phyloP scores from a whole-genome alignment of 2,888 invertebrate genomes.

The Papilio elwesi region DNA sequence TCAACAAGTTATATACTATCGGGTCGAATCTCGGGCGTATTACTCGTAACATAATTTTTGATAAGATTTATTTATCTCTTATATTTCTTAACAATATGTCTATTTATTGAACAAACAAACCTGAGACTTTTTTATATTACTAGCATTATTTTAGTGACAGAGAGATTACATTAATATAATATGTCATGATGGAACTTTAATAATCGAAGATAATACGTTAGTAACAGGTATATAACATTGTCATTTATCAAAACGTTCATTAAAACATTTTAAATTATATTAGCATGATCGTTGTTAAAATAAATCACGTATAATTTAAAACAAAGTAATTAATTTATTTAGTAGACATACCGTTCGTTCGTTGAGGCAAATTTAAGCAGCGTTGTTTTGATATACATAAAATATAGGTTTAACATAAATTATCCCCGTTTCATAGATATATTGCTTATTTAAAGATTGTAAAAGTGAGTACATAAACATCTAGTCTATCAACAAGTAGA shows the following conservation, averaged over 20 bases:
- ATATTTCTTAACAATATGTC: constrained; percentile 16
- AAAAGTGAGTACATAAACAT: background rate
- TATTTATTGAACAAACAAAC: no score
- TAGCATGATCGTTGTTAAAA: background rate
- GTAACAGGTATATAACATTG: no score
- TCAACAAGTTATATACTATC: no score
- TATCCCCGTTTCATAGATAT: background rate
- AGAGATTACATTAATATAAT: no score
- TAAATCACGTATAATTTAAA: background rate
- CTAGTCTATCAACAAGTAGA: no score
- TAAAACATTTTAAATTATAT: background rate
- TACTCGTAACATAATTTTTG: no score
- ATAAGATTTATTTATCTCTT: no score
- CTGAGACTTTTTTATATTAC: no score
- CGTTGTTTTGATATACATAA: background rate
- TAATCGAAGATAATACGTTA: no score
- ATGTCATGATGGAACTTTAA: no score
- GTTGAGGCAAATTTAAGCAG: background rate
- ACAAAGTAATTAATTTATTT: background rate
- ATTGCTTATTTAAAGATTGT: background rate
- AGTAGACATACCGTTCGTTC: background rate
- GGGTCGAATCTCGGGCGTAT: no score
- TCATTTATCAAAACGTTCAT: background rate
- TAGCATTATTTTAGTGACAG: no score
- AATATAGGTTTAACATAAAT: background rate